Percentiles rank a stretch among this genome's conserved stretches.
Conservation (phyloP, 2,797 vertebrate species). For the Emys orbicularis region DNA sequence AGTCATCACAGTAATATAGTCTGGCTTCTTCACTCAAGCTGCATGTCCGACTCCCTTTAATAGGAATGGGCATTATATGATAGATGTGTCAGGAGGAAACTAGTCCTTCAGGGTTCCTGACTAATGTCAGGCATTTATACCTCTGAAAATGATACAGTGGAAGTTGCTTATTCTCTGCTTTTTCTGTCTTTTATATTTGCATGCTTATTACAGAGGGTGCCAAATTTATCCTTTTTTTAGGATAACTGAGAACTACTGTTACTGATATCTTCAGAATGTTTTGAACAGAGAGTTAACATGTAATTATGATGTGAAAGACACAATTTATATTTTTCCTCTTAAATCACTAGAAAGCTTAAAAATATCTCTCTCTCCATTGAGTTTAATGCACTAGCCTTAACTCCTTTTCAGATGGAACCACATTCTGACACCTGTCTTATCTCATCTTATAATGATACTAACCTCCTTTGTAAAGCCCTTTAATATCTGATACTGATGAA, state of each 20-base stretch:
- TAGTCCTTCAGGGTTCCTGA: background rate
- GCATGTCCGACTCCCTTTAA: background rate
- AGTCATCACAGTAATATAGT: background rate
- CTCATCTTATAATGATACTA: background rate
- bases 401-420: constrained; percentile 1
- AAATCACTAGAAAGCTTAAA: constrained; percentile 25
- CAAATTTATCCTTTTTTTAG: constrained; percentile 11
- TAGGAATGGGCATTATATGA: background rate
- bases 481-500: background rate
- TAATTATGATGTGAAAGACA: constrained; percentile 24
- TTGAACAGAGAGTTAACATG: constrained; percentile 38
- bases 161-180: constrained; percentile 18
- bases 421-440: constrained; percentile 21
- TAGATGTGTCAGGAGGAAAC: background rate
- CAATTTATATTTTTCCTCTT: constrained; percentile 44
- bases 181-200: background rate
- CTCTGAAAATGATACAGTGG: background rate
- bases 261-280: constrained; percentile 38
- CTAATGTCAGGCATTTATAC: background rate
- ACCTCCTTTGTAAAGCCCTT: background rate
- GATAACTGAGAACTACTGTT: constrained; percentile 19
- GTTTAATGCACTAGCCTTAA: constrained; percentile 14
- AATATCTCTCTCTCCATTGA: constrained; percentile 17
- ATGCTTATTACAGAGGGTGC: constrained; percentile 7
- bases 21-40: background rate